Evolutionary conservation across 2,888 invertebrate species (phyloP), one percentile per base, ranked within the genome.

Genomic region (Odiellus spinosus): DNA sequence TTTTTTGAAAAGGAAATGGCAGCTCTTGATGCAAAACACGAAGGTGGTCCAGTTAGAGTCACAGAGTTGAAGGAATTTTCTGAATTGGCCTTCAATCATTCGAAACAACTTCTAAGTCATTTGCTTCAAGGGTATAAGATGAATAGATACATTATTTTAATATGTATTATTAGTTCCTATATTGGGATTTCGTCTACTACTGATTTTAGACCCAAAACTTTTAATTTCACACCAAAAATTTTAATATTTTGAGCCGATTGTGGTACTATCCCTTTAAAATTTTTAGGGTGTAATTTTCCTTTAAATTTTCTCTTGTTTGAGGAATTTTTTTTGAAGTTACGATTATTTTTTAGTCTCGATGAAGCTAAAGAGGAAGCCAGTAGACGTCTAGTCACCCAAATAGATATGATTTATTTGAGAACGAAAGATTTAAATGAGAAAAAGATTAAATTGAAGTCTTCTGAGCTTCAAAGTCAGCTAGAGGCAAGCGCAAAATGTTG

Each of bases 1-100:
- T 56, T 56, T 36, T 56, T 56, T 40, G 50, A 46, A 12, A 45
- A 35, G 8, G 55, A 56, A 41, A 46, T 56, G 51, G 35, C 47
- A 34, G 44, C 38, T n/a, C 35, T 53, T 10, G 21, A 40, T 18
- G 46, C 46, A 14, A 40, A 48, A 38, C 32, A 47, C 26, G 21
- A 48, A 5, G 42, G 46, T 40, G 47, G 52, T 36, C 49, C 56
- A 5, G 38, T 56, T 12, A 47, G 44, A 33, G 40, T 46, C 15
- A n/a, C 34, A 2, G 32, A 33, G n/a, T 38, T 51, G 2, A 33
- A 42, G 14, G 42, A 42, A 19, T 56, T 50, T 50, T 53, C 54
- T 38, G 33, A 45, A 11, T 42, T 42, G 17, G 33, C 45, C 3
- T 20, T 38, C 5, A n/a, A 21, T 11, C 45, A 49, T 14, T 17